Evolutionary conservation across 2,113 vertebrate species (phyloP), one percentile per base, ranked within the genome.

Genomic region (Anseranas semipalmata): DNA sequence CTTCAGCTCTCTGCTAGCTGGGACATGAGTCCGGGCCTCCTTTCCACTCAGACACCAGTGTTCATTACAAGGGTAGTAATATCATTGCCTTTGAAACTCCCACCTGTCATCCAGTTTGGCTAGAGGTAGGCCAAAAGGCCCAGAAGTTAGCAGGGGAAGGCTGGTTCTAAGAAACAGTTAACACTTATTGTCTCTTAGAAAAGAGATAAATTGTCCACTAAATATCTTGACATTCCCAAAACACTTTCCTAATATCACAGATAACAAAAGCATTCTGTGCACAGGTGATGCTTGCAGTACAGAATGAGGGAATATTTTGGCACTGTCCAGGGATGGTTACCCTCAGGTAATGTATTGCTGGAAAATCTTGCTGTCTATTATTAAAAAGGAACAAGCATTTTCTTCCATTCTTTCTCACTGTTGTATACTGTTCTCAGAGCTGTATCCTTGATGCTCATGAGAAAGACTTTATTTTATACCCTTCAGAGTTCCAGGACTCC

Each of bases 211-310:
- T 28, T 41, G 9, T 53, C 58, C 28, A 68, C 43, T 67, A 53
- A 67, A 67, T 76, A 13, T 9, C 32, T 53, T 33, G 19, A 33
- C 12, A 30, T 41, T 88, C 27, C 56, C 27, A 10, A 79, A 74
- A 16, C 7, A 25, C 25, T 53, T 70, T 72, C 80, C 58, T 55
- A 59, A 77, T 55, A 39, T 30, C 43, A 76, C 24, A 67, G 24
- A 30, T n/a, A 78, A 45, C 37, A 43, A 30, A 72, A 78, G 9
- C 3, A 30, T 79, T 72, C 37, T 53, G 37, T 48, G 67, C 24
- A 27, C 20, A 53, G 15, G 22, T 33, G 37, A 25, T 25, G 37
- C 25, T 43, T 0, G 0, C 9, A 58, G 77, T 30, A 85, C 6
- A 78, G 74, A 81, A 55, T 35, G 70, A 81, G 65, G 35, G 4